phyloP scores from a whole-genome alignment of 1,140 invertebrate species.

The Drosophila kurseongensis region DNA sequence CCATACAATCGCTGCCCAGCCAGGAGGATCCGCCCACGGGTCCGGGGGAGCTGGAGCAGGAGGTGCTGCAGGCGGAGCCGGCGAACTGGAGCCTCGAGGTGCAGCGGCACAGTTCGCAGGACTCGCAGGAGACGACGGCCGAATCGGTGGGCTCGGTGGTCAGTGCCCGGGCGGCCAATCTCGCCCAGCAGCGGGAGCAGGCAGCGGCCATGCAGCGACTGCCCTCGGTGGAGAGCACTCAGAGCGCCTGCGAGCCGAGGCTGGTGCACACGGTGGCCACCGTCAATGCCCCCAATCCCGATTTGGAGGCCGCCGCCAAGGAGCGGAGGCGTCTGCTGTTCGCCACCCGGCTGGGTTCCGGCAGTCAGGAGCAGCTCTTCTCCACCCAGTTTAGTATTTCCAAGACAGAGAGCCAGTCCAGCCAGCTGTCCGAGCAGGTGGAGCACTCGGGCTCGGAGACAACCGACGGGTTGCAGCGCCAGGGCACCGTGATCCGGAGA shows the following conservation, averaged over 20 bases:
- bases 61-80: conserved; percentile 25
- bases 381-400: conserved; percentile 85
- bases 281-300: conserved; percentile 42
- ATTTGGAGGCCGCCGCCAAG: conserved; percentile 59
- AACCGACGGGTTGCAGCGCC: conserved; percentile 62
- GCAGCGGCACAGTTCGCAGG: conserved; percentile 75
- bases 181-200: conserved; percentile 49
- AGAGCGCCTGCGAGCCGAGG: conserved; percentile 64
- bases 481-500: conserved; percentile 73
- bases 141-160: conserved; percentile 62
- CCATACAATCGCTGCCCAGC: conserved; percentile 73
- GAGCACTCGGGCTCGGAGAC: conserved; percentile 50
- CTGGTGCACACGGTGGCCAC: conserved; percentile 72
- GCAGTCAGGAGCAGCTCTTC: conserved; percentile 85
- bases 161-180: conserved; percentile 56
- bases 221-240: conserved; percentile 73
- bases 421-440: conserved; percentile 84
- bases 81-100: conserved; percentile 76
- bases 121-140: conserved; percentile 68
- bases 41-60: neutral
- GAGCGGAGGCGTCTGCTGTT: conserved; percentile 84
- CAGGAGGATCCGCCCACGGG: conserved; percentile 56
- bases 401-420: conserved; percentile 85
- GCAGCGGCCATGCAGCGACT: conserved; percentile 56
- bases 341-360: conserved; percentile 84